Evolutionary conservation across 2,888 invertebrate genomes (phyloP).

Genomic region (Gastracanthus pulcherrimus): DNA sequence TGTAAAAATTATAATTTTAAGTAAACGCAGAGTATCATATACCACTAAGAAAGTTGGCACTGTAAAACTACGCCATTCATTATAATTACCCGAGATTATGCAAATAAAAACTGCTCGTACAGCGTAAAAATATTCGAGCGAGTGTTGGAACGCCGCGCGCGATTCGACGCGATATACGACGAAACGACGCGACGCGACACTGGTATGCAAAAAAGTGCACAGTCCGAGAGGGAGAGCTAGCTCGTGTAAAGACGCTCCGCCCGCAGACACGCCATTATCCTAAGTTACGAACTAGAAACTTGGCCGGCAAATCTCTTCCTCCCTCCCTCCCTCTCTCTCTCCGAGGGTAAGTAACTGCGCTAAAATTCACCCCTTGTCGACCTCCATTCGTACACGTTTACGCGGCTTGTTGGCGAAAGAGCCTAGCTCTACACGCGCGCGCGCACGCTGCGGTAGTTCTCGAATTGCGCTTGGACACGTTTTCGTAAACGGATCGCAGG

Average conservation of each 20-base stretch:
- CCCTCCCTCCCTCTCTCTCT: no score
- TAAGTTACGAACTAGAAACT: constrained; percentile 69
- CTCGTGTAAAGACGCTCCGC: no score
- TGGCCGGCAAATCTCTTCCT: constrained; percentile 63
- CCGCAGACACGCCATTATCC: constrained; percentile 64
- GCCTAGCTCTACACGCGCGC: neutral
- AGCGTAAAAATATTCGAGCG: constrained; percentile 60
- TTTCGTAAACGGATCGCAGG: constrained; percentile 70
- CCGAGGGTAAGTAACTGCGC: constrained; percentile 67
- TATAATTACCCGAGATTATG: constrained; percentile 41
- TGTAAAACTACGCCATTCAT: neutral
- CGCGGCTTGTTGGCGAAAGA: constrained; percentile 7
- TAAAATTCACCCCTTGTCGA: constrained; percentile 61
- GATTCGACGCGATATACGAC: neutral
- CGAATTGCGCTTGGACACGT: constrained; percentile 61
- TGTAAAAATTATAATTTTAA: no score
- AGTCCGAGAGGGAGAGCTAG: constrained; percentile 55
- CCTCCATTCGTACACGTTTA: constrained; percentile 42
- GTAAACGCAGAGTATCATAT: no score
- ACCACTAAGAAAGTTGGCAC: neutral
- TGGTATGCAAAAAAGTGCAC: constrained; percentile 65
- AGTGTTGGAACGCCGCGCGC: neutral
- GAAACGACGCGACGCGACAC: constrained; percentile 56
- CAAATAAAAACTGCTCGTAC: constrained; percentile 20
- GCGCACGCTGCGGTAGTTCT: constrained; percentile 33